These are phyloP conservation scores for Drosophila crucigera DNA, from an alignment of 2,888 invertebrate species.

Conservation along the genomic window DNA sequence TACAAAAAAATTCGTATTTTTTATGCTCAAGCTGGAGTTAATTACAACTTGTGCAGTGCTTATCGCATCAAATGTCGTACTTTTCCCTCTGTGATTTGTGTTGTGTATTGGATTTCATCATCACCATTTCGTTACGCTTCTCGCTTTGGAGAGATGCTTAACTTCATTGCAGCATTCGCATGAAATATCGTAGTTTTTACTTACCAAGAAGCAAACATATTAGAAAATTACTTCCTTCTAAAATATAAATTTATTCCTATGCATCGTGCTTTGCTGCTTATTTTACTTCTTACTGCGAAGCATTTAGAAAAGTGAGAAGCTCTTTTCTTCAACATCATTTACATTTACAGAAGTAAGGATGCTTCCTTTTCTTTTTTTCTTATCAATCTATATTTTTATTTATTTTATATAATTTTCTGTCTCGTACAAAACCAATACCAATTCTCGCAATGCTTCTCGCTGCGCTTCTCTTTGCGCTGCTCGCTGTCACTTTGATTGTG, in stretches of 20 bases:
- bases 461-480: background rate
- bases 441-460: background rate
- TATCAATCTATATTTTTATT: background rate
- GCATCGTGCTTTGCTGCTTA: background rate
- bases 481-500: slow-evolving; percentile 4
- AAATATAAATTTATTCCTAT: background rate
- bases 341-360: background rate
- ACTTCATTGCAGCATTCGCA: background rate
- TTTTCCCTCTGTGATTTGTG: background rate
- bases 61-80: background rate
- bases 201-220: background rate
- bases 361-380: background rate
- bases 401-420: background rate
- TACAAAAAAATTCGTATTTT: background rate
- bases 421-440: background rate
- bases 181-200: background rate
- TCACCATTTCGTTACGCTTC: background rate
- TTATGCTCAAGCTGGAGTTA: background rate
- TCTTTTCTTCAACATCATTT: background rate
- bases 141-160: background rate
- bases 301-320: background rate
- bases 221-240: background rate
- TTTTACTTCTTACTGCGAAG: background rate
- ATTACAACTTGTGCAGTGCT: background rate
- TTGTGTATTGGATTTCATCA: background rate